Evolutionary conservation across 2,113 vertebrate genomes (phyloP).

Genomic region (Thermophis baileyi): DNA sequence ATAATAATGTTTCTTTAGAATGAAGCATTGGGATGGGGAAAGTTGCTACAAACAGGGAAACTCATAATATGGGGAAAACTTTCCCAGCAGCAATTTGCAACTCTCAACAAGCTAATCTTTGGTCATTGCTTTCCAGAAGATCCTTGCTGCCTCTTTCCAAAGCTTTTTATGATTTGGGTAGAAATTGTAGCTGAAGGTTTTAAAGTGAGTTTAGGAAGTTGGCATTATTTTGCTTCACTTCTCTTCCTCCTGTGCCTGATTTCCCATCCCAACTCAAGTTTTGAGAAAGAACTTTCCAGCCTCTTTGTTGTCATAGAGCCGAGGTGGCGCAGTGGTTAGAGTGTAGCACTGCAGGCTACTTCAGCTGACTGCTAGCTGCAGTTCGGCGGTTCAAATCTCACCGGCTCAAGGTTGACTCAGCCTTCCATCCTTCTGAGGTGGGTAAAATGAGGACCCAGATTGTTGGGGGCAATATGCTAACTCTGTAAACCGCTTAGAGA

Average conservation of each 20-base stretch:
- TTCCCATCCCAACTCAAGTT: background rate
- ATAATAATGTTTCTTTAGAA: constrained; percentile 13
- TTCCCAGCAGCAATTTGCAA: constrained; percentile 72
- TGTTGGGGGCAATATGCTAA: too few species aligned
- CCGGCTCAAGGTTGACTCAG: too few species aligned
- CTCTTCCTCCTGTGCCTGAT: background rate
- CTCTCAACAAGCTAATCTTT: constrained; percentile 76
- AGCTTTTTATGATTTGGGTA: constrained; percentile 56
- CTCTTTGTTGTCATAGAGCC: background rate
- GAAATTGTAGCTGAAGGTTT: constrained; percentile 58
- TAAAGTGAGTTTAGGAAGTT: background rate
- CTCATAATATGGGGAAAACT: constrained; percentile 54
- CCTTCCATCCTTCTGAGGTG: too few species aligned
- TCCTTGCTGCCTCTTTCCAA: constrained; percentile 60
- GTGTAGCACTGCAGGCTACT: too few species aligned
- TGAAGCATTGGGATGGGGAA: constrained; percentile 18
- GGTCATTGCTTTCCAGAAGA: constrained; percentile 75
- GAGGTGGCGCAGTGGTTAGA: too few species aligned
- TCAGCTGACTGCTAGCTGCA: too few species aligned
- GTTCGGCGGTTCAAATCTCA: too few species aligned
- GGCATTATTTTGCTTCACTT: background rate
- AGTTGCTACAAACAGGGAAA: constrained; percentile 38
- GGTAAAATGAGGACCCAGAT: too few species aligned
- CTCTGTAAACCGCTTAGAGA: too few species aligned
- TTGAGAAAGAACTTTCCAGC: background rate